Evolutionary conservation across 2,888 invertebrate species (phyloP), one percentile per base, ranked within the genome.

Genomic region (Drosophila setosimentum): DNA sequence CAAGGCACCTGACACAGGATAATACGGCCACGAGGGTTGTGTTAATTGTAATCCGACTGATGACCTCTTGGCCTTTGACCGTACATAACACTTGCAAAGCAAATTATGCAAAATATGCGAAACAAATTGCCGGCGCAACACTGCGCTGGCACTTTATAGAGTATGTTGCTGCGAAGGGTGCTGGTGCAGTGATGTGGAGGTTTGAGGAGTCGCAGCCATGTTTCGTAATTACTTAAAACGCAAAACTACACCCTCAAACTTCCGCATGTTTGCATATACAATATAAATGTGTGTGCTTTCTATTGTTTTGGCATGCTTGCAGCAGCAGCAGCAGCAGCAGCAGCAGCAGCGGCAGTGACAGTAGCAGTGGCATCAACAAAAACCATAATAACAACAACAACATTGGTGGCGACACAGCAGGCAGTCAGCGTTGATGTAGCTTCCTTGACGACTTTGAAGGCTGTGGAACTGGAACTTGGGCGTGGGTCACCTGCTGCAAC

Each of bases 401-500:
- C 60, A 68, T 69, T 69, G 42, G 55, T 53, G 45, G 64, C 57
- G 54, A 42, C 64, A 29, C 68, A 70, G 53, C 64, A 66, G 62
- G 57, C 68, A 79, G 71, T 61, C 60, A 65, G 42, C 37, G 51
- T 49, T 59, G 69, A 21, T 33, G 35, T 40, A 40, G 75, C 63
- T 69, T 59, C 69, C 60, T 76, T 61, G 49, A 42, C 57, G 45
- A 50, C 75, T 73, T 73, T 72, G 37, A 63, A 73, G 63, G 64
- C 73, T 64, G 30, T 35, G 40, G 3, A 37, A 3, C 21, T 51
- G 53, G 2, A 35, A 24, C 55, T 75, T 65, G 61, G 76, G 82
- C 83, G 69, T 81, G 86, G 83, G 80, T 86, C 87, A 82, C 82
- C 85, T 78, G 68, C 77, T 69, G 58, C 77, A 65, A 45, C 86